A percentile compares a stretch with the other conserved stretches of the same genome.
Evolutionary conservation across 2,888 invertebrate species (phyloP).

Genomic region (Molorchus minor): DNA sequence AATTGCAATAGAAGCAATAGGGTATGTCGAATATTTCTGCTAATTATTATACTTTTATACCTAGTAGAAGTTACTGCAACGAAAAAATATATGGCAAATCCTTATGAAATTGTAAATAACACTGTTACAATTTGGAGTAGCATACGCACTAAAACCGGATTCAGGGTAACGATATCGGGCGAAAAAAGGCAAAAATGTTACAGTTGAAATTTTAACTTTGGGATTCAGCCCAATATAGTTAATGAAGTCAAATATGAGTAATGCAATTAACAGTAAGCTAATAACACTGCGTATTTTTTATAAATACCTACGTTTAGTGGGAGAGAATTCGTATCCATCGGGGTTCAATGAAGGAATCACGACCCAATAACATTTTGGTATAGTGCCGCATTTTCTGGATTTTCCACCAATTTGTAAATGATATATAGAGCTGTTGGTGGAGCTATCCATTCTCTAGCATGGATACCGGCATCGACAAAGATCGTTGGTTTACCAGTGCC

Average conservation of each 20-base stretch:
- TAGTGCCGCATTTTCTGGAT: slow-evolving; percentile 66
- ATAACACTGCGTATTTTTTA: not conserved
- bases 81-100: not conserved
- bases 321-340: slow-evolving; percentile 74
- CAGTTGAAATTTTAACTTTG: too few relatives aligned
- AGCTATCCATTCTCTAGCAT: slow-evolving; percentile 77
- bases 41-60: not conserved
- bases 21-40: not conserved
- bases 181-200: too few relatives aligned
- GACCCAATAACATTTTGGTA: slow-evolving; percentile 71
- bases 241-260: not conserved
- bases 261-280: not conserved
- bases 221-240: not conserved
- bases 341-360: slow-evolving; percentile 74
- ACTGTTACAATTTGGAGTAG: not conserved
- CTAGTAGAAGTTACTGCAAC: not conserved
- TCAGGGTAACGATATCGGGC: too few relatives aligned
- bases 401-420: slow-evolving; percentile 70
- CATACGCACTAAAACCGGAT: not conserved
- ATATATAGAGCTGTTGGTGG: slow-evolving; percentile 72
- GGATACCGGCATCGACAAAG: slow-evolving; percentile 70
- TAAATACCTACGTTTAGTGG: slow-evolving; percentile 57
- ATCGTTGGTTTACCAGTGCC: slow-evolving; percentile 67
- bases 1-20: not conserved
- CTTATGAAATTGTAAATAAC: not conserved